Evolutionary conservation across 1,140 invertebrate species (phyloP), one percentile per base, ranked within the genome.

Genomic region (Achatina immaculata): DNA sequence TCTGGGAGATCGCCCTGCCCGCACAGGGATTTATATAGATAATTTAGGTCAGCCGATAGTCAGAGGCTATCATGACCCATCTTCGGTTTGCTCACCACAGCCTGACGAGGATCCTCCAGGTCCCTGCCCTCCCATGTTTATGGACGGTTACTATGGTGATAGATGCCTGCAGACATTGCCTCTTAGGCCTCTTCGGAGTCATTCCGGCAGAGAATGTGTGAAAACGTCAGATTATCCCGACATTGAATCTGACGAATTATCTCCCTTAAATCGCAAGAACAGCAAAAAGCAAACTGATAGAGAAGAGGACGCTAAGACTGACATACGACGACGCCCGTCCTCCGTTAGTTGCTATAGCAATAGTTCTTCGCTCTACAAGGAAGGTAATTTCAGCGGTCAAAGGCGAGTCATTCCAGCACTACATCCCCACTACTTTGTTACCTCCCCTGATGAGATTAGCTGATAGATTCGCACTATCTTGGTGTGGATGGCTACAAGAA

Each of bases 381-480:
- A 83, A 21, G 71, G 71, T 48, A 80, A 80, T 48, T 48, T 51
- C 68, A n/a, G 28, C 43, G 78, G 78, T 24, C 78, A 81, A 38
- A 75, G 79, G 51, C 65, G 82, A 43, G 28, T 31, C 43, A 83
- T 83, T 58, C 82, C 82, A 31, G 78, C 82, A 19, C 75, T 83
- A n/a, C 82, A 83, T 71, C 79, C 82, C 28, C 78, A 83, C 73
- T 83, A 83, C 69, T 83, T 83, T 78, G 73, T 80, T 42, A 62
- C 78, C 2, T 74, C 78, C 62, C 65, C 76, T 45, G 65, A 66
- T 45, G 76, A 66, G 28, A 73, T 73, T 36, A 73, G 71, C 42
- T 73, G 71, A 73, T 45, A 73, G 68, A 9, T 31, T 62, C 3
- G n/a, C 31, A 62, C 58, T 34, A 31, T 62, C n/a, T n/a, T 6